These are phyloP conservation scores for Lutjanus campechanus DNA, from an alignment of 2,797 vertebrate species.

Conservation along the genomic window DNA sequence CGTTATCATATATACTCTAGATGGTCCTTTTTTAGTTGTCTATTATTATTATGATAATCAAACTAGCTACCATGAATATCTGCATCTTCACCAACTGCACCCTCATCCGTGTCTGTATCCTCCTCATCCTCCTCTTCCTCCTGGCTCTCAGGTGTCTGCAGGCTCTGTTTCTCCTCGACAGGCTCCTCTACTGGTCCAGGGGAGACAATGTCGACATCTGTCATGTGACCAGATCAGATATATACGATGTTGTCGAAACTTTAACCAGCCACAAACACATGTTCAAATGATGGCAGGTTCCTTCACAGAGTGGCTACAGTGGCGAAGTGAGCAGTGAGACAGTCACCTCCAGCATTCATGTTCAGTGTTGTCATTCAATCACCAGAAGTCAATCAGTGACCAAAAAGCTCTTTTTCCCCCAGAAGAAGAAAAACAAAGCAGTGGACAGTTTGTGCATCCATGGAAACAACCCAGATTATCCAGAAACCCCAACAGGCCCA, in stretches of 20 bases:
- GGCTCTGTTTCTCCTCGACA: conserved; percentile 62
- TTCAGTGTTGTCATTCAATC: conserved; percentile 58
- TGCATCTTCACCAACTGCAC: conserved; percentile 73
- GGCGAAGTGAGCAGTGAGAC: conserved; percentile 59
- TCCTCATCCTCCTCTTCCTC: conserved; percentile 75
- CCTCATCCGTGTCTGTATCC: conserved; percentile 80
- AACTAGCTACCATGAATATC: conserved; percentile 75
- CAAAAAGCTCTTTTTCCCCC: conserved; percentile 36
- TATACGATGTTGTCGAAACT: conserved; percentile 45
- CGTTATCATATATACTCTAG: not conserved
- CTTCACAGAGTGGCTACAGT: conserved; percentile 50
- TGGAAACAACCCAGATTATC: conserved; percentile 44
- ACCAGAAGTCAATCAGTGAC: conserved; percentile 63
- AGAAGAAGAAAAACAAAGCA: conserved; percentile 59
- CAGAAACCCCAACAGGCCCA: conserved; percentile 33
- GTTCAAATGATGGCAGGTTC: conserved; percentile 43
- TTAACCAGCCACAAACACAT: conserved; percentile 47
- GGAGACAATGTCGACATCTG: conserved; percentile 69
- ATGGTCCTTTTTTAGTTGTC: not conserved
- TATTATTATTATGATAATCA: conserved; percentile 51
- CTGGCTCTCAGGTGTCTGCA: conserved; percentile 55
- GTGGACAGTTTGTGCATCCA: conserved; percentile 61
- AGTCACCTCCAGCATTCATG: conserved; percentile 49
- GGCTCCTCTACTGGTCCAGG: conserved; percentile 66
- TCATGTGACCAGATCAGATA: conserved; percentile 78